Conservation (phyloP, 2,113 vertebrate genomes). For the Antechinus flavipes region DNA sequence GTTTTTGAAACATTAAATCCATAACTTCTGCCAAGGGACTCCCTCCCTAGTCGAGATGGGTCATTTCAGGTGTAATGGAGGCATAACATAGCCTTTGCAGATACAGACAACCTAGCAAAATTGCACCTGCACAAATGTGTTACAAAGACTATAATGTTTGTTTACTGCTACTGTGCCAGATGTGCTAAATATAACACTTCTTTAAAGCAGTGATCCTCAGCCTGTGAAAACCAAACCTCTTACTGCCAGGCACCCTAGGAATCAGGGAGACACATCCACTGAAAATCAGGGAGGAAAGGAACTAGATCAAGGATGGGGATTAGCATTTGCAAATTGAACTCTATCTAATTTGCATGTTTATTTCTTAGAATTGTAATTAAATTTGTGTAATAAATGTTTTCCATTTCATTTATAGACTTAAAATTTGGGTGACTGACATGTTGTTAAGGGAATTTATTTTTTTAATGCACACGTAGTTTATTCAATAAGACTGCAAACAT, state of each 20-base stretch:
- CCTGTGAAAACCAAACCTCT: constrained; percentile 64
- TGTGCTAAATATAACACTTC: constrained; percentile 68
- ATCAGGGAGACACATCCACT: constrained; percentile 45
- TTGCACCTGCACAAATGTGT: constrained; percentile 66
- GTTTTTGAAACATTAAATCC: constrained; percentile 56
- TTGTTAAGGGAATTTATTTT: constrained; percentile 71
- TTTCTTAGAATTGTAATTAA: constrained; percentile 81
- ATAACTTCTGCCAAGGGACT: constrained; percentile 64
- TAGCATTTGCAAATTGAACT: constrained; percentile 76
- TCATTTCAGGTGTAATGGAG: constrained; percentile 68
- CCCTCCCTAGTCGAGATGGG: constrained; percentile 44
- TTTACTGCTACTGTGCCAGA: constrained; percentile 69
- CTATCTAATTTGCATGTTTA: constrained; percentile 80
- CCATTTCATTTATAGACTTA: constrained; percentile 78
- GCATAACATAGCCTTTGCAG: constrained; percentile 39
- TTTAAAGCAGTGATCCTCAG: constrained; percentile 72
- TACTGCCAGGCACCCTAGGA: constrained; percentile 67
- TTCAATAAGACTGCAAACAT: constrained; percentile 70
- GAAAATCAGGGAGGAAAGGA: constrained; percentile 31
- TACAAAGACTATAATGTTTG: constrained; percentile 70
- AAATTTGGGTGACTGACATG: constrained; percentile 75
- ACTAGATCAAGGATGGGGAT: constrained; percentile 59
- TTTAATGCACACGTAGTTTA: constrained; percentile 63
- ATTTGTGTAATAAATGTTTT: constrained; percentile 82
- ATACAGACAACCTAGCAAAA: constrained; percentile 34